Percentiles rank a stretch among this genome's conserved stretches.
Evolutionary conservation across 2,797 vertebrate genomes (phyloP).

Genomic region (Platalea minor): DNA sequence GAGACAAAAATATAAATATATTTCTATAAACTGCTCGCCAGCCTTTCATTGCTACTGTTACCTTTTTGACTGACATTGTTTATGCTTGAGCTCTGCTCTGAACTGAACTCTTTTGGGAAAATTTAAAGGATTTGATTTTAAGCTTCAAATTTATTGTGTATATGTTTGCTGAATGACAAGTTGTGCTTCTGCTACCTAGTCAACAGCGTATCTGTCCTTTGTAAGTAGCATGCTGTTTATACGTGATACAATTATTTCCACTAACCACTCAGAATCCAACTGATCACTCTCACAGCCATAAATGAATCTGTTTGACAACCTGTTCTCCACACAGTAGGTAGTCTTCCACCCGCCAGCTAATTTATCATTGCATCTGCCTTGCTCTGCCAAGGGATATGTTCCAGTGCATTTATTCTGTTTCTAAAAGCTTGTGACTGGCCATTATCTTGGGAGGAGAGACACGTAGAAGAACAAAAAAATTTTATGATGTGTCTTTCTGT

Average conservation of each 20-base stretch:
- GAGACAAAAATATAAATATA: constrained; percentile 11
- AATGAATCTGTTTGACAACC: constrained; percentile 62
- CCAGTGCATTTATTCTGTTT: constrained; percentile 28
- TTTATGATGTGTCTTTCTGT: not conserved
- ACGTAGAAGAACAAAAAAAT: not conserved
- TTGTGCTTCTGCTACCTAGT: constrained; percentile 7
- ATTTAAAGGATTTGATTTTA: constrained; percentile 15
- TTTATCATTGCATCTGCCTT: constrained; percentile 55
- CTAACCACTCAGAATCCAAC: constrained; percentile 23
- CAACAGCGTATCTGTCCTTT: constrained; percentile 22
- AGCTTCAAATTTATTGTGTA: not conserved
- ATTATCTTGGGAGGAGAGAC: not conserved
- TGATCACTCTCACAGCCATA: constrained; percentile 46
- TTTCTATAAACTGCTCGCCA: not conserved
- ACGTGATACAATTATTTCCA: constrained; percentile 56
- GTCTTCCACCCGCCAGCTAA: constrained; percentile 46
- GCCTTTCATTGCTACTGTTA: not conserved
- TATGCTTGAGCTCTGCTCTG: not conserved
- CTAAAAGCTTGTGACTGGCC: constrained; percentile 21
- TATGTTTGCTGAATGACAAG: not conserved
- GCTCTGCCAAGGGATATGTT: constrained; percentile 25
- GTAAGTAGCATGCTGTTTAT: constrained; percentile 45
- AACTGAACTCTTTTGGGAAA: not conserved
- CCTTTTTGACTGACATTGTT: constrained; percentile 21
- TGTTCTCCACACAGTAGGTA: constrained; percentile 52